Conservation (phyloP, 1,140 invertebrate genomes). For the Pachypeltis micranthus region DNA sequence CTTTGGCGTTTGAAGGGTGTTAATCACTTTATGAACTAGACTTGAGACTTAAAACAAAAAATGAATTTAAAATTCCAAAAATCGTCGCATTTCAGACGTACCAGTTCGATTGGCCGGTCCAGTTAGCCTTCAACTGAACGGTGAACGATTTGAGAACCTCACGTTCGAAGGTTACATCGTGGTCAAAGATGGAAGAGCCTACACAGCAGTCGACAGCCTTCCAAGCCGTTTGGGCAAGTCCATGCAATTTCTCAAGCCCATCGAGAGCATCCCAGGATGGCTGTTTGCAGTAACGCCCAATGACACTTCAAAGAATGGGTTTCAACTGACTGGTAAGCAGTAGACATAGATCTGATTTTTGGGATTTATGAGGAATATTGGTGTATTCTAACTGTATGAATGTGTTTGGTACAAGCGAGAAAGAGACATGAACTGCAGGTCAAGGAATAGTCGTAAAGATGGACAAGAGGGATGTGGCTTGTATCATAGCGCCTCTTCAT, state of each 20-base stretch:
- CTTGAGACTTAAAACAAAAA: too few species aligned
- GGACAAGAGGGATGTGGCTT: too few species aligned
- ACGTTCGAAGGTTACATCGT: constrained; percentile 88
- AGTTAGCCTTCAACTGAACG: constrained; percentile 68
- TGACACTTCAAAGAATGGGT: constrained; percentile 67
- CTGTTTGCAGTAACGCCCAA: constrained; percentile 68
- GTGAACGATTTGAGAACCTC: constrained; percentile 54
- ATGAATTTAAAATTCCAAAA: neutral
- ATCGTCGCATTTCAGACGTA: constrained; percentile 42
- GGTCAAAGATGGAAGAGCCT: constrained; percentile 73
- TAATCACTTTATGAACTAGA: too few species aligned
- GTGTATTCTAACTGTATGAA: constrained; percentile 5
- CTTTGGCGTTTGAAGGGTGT: too few species aligned
- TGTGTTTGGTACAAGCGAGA: too few species aligned
- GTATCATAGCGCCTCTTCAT: too few species aligned
- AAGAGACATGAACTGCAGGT: too few species aligned
- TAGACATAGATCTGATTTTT: neutral
- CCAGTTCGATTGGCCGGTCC: constrained; percentile 78
- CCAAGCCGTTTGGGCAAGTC: constrained; percentile 57
- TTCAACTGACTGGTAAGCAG: constrained; percentile 55
- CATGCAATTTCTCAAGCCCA: constrained; percentile 62
- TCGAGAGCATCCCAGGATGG: constrained; percentile 79
- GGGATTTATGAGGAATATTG: neutral
- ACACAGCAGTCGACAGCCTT: constrained; percentile 77
- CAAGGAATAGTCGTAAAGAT: too few species aligned